phyloP scores from a whole-genome alignment of 2,888 invertebrate species.

The Eupeodes luniger region DNA sequence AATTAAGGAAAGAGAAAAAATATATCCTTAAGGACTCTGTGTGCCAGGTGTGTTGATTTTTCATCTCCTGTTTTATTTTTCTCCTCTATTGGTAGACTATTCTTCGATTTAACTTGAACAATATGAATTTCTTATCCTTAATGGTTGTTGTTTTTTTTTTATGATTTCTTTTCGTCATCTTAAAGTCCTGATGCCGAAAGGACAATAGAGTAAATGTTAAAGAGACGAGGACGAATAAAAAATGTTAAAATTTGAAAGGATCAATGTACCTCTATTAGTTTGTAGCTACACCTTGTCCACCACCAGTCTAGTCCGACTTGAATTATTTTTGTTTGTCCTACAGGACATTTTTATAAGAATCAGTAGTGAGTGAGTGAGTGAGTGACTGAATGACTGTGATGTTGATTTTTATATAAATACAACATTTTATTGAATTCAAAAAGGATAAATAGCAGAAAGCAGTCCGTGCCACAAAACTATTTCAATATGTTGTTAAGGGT shows the following conservation, averaged over 20 bases:
- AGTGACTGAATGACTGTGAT: slow-evolving; percentile 45
- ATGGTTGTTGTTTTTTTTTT: slow-evolving; percentile 3
- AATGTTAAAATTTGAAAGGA: slow-evolving; percentile 37
- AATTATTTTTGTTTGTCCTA: not conserved
- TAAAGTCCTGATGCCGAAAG: slow-evolving; percentile 67
- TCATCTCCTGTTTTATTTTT: slow-evolving; percentile 40
- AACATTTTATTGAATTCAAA: slow-evolving; percentile 56
- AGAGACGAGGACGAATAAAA: not conserved
- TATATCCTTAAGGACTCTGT: slow-evolving; percentile 62
- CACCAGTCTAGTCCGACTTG: slow-evolving; percentile 28
- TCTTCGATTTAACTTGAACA: slow-evolving; percentile 71
- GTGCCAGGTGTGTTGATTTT: slow-evolving; percentile 69
- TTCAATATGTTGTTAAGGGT: not conserved
- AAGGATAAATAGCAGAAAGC: slow-evolving; percentile 48
- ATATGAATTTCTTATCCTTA: slow-evolving; percentile 61
- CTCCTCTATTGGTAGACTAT: slow-evolving; percentile 24
- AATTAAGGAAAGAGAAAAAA: slow-evolving; percentile 17
- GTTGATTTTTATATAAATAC: slow-evolving; percentile 68
- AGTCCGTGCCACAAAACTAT: slow-evolving; percentile 51
- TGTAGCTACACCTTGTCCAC: slow-evolving; percentile 55
- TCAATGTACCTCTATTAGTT: slow-evolving; percentile 22
- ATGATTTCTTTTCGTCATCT: slow-evolving; percentile 45
- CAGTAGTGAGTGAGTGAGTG: not conserved
- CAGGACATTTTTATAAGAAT: slow-evolving; percentile 51
- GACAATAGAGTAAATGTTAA: slow-evolving; percentile 64